These are phyloP conservation scores for Andinoacara biseriatus DNA, from an alignment of 2,113 vertebrate species.

Conservation along the genomic window DNA sequence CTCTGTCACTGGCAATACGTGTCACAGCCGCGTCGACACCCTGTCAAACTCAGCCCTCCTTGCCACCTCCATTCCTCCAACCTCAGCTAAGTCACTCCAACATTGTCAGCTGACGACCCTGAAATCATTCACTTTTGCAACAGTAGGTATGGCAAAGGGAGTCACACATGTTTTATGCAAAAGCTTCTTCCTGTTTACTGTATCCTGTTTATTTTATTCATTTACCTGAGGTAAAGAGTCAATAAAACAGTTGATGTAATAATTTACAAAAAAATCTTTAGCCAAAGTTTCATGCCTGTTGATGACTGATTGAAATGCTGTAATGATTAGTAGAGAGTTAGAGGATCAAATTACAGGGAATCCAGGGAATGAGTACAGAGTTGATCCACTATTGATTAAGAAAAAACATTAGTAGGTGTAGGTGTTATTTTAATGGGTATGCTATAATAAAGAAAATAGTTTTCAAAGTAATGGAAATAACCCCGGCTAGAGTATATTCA, in stretches of 20 bases:
- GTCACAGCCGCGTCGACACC: constrained; percentile 74
- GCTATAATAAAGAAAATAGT: neutral
- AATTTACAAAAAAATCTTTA: neutral
- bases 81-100: constrained; percentile 42
- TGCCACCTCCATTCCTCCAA: neutral
- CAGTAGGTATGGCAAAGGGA: constrained; percentile 34
- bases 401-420: neutral
- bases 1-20: constrained; percentile 83
- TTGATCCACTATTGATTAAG: neutral
- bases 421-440: neutral
- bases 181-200: neutral
- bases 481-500: no score
- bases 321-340: neutral
- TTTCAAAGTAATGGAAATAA: neutral
- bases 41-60: constrained; percentile 61
- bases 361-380: no score
- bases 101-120: constrained; percentile 52
- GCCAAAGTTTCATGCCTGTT: neutral
- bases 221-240: neutral
- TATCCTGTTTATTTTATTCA: fast-evolving
- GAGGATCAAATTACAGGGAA: neutral
- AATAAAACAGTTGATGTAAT: neutral
- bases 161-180: neutral
- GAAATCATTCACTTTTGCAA: constrained; percentile 47
- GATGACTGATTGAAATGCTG: neutral